A percentile compares a stretch with the other conserved stretches of the same genome.
Evolutionary conservation across 2,797 vertebrate species (phyloP).

Genomic region (Geotrypetes seraphini): DNA sequence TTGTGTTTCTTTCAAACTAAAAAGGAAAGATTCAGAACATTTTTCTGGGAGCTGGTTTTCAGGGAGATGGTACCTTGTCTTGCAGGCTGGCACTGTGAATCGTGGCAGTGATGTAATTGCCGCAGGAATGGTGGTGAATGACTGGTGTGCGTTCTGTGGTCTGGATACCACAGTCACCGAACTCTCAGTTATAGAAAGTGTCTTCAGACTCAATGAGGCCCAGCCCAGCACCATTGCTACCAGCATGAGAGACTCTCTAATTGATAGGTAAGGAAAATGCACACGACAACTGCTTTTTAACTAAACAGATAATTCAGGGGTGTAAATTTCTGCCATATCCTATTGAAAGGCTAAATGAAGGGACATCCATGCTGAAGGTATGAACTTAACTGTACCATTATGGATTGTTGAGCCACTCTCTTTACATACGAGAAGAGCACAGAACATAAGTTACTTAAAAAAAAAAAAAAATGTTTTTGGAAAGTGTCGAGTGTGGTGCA

Average conservation of each 20-base stretch:
- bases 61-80: too few relatives aligned
- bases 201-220: constrained; percentile 80
- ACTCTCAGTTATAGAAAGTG: constrained; percentile 91
- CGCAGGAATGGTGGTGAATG: constrained; percentile 90
- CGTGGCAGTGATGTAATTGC: constrained; percentile 91
- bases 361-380: not conserved
- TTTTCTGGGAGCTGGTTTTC: too few relatives aligned
- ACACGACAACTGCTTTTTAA: too few relatives aligned
- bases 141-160: constrained; percentile 95
- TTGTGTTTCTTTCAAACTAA: too few relatives aligned
- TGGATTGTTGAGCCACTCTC: not conserved
- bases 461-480: too few relatives aligned
- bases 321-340: too few relatives aligned
- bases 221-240: constrained; percentile 88
- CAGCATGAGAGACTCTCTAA: constrained; percentile 88
- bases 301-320: too few relatives aligned
- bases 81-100: constrained; percentile 89
- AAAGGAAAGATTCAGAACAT: too few relatives aligned
- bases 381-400: not conserved
- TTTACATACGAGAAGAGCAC: too few relatives aligned
- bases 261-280: constrained; percentile 84
- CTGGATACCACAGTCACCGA: constrained; percentile 95
- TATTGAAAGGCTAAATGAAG: not conserved
- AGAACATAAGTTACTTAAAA: too few relatives aligned
- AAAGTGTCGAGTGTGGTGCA: too few relatives aligned